Conservation (phyloP, 2,797 vertebrate species). For the Fistularia commersonii region DNA sequence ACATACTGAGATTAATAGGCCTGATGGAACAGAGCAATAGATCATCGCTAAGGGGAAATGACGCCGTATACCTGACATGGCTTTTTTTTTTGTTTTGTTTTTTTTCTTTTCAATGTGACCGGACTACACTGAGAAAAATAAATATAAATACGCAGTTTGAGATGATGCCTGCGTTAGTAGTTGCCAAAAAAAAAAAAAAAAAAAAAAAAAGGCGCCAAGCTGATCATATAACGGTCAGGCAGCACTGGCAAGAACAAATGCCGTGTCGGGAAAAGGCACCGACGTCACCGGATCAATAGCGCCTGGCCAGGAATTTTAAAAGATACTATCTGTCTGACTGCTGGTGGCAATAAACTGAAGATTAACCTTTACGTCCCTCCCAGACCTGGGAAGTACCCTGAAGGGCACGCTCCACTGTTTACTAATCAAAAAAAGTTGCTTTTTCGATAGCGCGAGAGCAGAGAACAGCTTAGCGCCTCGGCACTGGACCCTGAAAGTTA, state of each 20-base stretch:
- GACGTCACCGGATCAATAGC: constrained; percentile 72
- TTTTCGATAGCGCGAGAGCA: constrained; percentile 61
- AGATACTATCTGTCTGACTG: constrained; percentile 76
- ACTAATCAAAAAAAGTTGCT: constrained; percentile 78
- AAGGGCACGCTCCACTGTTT: constrained; percentile 72
- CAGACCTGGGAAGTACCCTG: constrained; percentile 67
- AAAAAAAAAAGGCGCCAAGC: too few species aligned
- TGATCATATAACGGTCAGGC: constrained; percentile 46
- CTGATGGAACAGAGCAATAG: constrained; percentile 47
- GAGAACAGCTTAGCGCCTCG: constrained; percentile 57
- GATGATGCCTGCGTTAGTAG: too few species aligned
- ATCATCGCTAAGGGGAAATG: constrained; percentile 35
- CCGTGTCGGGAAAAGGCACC: constrained; percentile 67
- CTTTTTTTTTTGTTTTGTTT: constrained; percentile 51
- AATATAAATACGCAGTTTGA: constrained; percentile 34
- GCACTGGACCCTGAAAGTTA: constrained; percentile 66
- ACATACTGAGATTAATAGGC: constrained; percentile 72
- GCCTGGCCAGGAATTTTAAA: constrained; percentile 71
- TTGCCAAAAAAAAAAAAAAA: too few species aligned
- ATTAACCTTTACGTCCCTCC: constrained; percentile 76
- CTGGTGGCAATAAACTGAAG: constrained; percentile 77
- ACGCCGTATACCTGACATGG: constrained; percentile 41
- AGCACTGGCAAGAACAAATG: constrained; percentile 68
- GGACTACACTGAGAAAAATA: constrained; percentile 22
- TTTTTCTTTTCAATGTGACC: constrained; percentile 30